Evolutionary conservation across 2,113 vertebrate genomes (phyloP).

Genomic region (Procavia capensis): DNA sequence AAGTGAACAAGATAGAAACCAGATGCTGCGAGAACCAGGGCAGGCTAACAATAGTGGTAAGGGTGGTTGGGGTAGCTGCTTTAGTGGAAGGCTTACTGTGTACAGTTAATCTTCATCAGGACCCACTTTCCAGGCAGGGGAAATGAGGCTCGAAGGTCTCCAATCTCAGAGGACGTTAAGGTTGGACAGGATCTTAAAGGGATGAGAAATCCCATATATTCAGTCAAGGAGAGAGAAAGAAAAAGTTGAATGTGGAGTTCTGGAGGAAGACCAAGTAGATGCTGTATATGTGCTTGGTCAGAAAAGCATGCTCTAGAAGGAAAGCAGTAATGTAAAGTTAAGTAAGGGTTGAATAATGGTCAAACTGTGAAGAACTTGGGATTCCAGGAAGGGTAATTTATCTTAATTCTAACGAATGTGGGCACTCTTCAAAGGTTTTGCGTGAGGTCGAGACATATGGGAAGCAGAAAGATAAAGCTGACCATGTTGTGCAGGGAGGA

Average conservation of each 20-base stretch:
- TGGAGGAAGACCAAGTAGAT: background rate
- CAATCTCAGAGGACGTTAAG: background rate
- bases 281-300: background rate
- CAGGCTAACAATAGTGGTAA: background rate
- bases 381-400: background rate
- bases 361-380: background rate
- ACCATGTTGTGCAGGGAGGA: rapidly evolving
- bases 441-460: background rate
- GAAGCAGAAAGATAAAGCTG: background rate
- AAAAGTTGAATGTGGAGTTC: background rate
- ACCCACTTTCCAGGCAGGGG: background rate
- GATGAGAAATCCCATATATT: background rate
- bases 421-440: background rate
- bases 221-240: background rate
- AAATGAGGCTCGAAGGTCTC: background rate
- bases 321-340: background rate
- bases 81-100: background rate
- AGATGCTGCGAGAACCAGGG: background rate
- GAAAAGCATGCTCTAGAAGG: conserved; percentile 14
- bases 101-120: background rate
- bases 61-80: background rate
- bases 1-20: background rate
- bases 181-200: background rate
- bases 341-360: background rate
- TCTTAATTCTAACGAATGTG: background rate